Evolutionary conservation across 2,888 invertebrate species (phyloP).

Genomic region (Ormia ochracea): DNA sequence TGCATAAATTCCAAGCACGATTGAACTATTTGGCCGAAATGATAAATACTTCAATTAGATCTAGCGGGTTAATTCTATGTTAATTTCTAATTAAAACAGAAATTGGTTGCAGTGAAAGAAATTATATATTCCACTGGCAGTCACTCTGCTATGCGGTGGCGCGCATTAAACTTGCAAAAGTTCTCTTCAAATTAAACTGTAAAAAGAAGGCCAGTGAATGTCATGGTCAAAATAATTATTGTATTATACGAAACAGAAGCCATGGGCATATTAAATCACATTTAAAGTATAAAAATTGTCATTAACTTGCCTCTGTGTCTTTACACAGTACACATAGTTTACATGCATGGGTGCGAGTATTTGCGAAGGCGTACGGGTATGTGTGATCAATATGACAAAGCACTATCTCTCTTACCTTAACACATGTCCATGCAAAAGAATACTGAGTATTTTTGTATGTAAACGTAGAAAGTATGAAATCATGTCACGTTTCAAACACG

Average conservation of each 20-base stretch:
- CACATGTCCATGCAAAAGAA: background rate
- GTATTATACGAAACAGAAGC: background rate
- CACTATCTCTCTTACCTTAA: background rate
- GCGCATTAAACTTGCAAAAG: constrained; percentile 28
- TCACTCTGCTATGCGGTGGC: background rate
- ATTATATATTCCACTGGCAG: background rate
- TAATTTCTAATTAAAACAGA: background rate
- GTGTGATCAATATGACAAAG: background rate
- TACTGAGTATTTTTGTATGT: background rate
- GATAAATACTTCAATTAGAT: background rate
- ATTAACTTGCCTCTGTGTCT: background rate
- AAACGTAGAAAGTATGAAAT: background rate
- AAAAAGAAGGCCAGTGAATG: constrained; percentile 54
- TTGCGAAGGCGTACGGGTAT: background rate
- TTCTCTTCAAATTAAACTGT: constrained; percentile 22
- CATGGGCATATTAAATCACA: background rate
- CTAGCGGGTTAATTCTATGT: background rate
- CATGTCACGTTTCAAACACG: constrained; percentile 35
- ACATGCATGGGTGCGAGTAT: too few species aligned
- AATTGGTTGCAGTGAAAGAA: background rate
- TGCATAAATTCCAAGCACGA: background rate
- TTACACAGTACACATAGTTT: background rate
- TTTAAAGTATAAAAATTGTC: background rate
- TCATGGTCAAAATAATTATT: constrained; percentile 57
- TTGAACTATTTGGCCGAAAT: background rate